A percentile compares a stretch with the other conserved stretches of the same genome.
Evolutionary conservation across 2,113 vertebrate genomes (phyloP).

Genomic region (Bufo gargarizans): DNA sequence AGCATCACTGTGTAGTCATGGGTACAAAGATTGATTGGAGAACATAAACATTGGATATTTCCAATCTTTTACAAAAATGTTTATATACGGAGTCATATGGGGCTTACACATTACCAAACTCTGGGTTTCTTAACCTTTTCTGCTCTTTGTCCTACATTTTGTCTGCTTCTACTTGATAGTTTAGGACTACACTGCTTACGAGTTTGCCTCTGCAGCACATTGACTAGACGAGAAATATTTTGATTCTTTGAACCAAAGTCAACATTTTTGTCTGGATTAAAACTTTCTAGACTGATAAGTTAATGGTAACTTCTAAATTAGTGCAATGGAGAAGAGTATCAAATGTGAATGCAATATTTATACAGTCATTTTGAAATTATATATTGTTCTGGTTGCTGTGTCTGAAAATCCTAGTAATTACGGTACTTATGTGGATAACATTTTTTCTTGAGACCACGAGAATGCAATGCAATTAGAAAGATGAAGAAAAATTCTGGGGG

Average conservation of each 20-base stretch:
- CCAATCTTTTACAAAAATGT: no score
- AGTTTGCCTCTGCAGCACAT: background rate
- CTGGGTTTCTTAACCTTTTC: background rate
- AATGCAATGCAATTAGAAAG: background rate
- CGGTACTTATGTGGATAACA: background rate
- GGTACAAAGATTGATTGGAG: no score
- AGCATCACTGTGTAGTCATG: no score
- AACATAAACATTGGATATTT: no score
- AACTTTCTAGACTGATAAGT: background rate
- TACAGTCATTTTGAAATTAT: background rate
- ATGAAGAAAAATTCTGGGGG: no score
- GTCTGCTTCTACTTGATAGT: background rate
- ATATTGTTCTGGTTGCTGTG: background rate
- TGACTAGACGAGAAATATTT: background rate
- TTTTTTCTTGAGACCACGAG: background rate
- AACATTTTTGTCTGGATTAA: background rate
- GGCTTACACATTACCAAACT: background rate
- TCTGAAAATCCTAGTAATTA: background rate
- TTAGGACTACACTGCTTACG: background rate
- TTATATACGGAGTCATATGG: no score
- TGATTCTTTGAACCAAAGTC: background rate
- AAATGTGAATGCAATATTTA: background rate
- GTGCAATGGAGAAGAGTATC: background rate
- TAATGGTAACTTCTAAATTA: background rate
- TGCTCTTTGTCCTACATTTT: background rate